These are phyloP conservation scores for Heliconius ismenius DNA, from an alignment of 2,888 invertebrate species.

Conservation along the genomic window DNA sequence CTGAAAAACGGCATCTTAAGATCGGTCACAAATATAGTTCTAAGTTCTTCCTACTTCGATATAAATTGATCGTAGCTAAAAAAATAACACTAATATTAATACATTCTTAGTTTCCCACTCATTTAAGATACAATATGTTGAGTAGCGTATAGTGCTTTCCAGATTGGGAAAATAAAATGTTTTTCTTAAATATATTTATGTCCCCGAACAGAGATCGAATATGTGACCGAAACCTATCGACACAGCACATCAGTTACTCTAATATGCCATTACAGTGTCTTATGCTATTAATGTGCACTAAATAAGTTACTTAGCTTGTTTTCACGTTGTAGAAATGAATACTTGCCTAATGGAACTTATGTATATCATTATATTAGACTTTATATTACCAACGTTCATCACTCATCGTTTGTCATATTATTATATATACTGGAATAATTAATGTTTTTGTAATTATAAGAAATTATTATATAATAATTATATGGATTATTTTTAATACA, in stretches of 20 bases:
- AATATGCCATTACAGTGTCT: not conserved
- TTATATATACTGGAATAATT: not conserved
- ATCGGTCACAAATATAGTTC: too few relatives aligned
- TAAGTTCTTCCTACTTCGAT: too few relatives aligned
- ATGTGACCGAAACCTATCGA: not conserved
- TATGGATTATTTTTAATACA: too few relatives aligned
- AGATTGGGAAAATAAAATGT: too few relatives aligned
- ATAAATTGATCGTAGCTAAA: too few relatives aligned
- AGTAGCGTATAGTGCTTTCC: too few relatives aligned
- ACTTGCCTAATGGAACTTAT: constrained; percentile 22
- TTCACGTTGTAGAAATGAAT: constrained; percentile 24
- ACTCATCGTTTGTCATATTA: constrained; percentile 23
- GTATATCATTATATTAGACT: constrained; percentile 17
- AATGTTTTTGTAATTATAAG: constrained; percentile 12
- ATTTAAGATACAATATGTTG: too few relatives aligned
- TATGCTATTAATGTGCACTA: constrained; percentile 11
- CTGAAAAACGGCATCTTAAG: too few relatives aligned
- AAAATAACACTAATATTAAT: too few relatives aligned
- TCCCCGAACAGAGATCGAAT: not conserved
- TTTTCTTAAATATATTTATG: not conserved
- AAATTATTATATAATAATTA: too few relatives aligned
- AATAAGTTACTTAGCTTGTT: constrained; percentile 11
- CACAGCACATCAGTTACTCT: too few relatives aligned
- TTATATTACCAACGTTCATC: constrained; percentile 11
- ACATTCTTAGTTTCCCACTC: too few relatives aligned